These are phyloP conservation scores for Drosophila infuscata DNA, from an alignment of 2,888 invertebrate genomes.

Conservation along the genomic window DNA sequence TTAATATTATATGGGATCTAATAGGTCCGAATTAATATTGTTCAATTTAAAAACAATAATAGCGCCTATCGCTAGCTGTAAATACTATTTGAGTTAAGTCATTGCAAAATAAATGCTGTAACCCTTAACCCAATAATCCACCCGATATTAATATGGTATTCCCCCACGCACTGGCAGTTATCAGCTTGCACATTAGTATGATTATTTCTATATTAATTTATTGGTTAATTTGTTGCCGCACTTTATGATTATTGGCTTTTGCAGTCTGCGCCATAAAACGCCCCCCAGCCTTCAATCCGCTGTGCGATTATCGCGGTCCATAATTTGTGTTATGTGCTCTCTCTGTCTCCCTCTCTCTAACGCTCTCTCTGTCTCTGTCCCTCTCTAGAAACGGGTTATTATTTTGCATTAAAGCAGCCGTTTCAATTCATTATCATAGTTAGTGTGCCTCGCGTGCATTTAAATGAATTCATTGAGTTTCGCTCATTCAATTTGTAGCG, in stretches of 20 bases:
- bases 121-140: not conserved
- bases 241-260: conserved; percentile 75
- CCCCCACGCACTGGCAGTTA: conserved; percentile 60
- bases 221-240: conserved; percentile 78
- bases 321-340: conserved; percentile 51
- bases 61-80: not conserved
- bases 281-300: not conserved
- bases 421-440: conserved; percentile 79
- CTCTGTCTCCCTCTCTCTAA: not conserved
- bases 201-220: conserved; percentile 79
- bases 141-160: not conserved
- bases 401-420: conserved; percentile 73
- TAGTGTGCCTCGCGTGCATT: conserved; percentile 76
- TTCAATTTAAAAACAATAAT: not conserved
- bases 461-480: conserved; percentile 78
- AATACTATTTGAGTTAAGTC: not conserved
- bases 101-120: not conserved
- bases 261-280: conserved; percentile 32
- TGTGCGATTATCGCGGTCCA: conserved; percentile 67
- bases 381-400: conserved; percentile 69
- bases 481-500: conserved; percentile 74
- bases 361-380: conserved; percentile 5
- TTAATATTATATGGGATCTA: not conserved
- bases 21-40: not conserved
- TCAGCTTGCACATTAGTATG: conserved; percentile 74